Evolutionary conservation across 1,140 invertebrate genomes (phyloP).

Genomic region (Temnothorax longispinosus): DNA sequence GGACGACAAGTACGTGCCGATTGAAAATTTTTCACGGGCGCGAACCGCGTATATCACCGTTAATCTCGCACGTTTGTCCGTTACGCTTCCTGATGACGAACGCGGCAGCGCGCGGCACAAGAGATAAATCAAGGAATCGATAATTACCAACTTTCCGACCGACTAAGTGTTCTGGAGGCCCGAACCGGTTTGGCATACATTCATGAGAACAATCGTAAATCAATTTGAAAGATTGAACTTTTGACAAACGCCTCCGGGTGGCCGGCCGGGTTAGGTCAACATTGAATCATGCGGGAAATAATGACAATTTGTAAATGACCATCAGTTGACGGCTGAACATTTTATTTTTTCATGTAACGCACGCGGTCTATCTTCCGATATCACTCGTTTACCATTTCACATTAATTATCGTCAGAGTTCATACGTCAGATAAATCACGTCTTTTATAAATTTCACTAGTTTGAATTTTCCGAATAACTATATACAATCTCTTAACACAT

Average conservation of each 20-base stretch:
- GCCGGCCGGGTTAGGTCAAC: constrained; percentile 58
- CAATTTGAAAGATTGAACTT: constrained; percentile 64
- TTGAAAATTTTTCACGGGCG: background rate
- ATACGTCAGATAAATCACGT: background rate
- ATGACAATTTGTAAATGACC: constrained; percentile 59
- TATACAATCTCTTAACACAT: background rate
- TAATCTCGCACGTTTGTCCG: constrained; percentile 7
- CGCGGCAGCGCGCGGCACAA: background rate
- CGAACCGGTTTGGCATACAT: constrained; percentile 58
- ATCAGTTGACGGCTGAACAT: constrained; percentile 17
- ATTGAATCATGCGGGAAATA: constrained; percentile 59
- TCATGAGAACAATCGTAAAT: constrained; percentile 62
- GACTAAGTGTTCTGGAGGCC: constrained; percentile 6
- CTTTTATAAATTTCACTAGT: background rate
- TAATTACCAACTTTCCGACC: constrained; percentile 55
- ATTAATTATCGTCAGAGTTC: constrained; percentile 20
- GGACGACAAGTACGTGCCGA: background rate
- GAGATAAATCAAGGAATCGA: constrained; percentile 51
- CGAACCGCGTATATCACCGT: background rate
- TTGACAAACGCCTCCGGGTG: constrained; percentile 59
- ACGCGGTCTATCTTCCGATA: background rate
- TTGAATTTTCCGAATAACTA: background rate
- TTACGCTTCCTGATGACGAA: background rate
- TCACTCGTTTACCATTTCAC: background rate
- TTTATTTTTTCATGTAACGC: constrained; percentile 18